Evolutionary conservation across 2,888 invertebrate genomes (phyloP).

Genomic region (Drosophila rubida): DNA sequence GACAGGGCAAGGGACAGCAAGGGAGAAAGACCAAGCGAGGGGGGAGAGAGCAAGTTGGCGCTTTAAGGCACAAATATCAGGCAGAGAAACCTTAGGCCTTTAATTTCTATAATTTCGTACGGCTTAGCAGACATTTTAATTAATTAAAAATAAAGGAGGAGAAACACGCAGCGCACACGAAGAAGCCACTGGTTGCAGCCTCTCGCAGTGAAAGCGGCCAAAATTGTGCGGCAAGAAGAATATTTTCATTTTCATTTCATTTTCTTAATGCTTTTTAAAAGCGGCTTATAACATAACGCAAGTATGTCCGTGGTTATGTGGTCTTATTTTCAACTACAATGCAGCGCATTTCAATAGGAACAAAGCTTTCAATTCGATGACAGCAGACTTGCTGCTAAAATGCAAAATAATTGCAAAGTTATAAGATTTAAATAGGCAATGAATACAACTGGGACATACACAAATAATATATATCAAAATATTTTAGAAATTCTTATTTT

Average conservation of each 20-base stretch:
- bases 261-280: slow-evolving; percentile 70
- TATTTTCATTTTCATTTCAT: slow-evolving; percentile 63
- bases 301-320: slow-evolving; percentile 24
- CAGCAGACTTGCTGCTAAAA: too few relatives aligned
- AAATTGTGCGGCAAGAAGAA: slow-evolving; percentile 37
- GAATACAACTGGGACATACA: too few relatives aligned
- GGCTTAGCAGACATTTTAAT: slow-evolving; percentile 61
- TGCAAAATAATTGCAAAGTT: too few relatives aligned
- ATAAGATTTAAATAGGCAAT: too few relatives aligned
- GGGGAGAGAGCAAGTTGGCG: slow-evolving; percentile 1
- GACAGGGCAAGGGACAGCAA: neutral
- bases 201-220: slow-evolving; percentile 39
- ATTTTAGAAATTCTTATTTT: too few relatives aligned
- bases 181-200: slow-evolving; percentile 19
- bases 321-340: slow-evolving; percentile 26
- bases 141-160: slow-evolving; percentile 56
- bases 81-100: slow-evolving; percentile 7
- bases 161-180: slow-evolving; percentile 5
- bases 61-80: slow-evolving; percentile 21
- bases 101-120: slow-evolving; percentile 33
- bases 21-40: neutral
- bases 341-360: slow-evolving; percentile 32
- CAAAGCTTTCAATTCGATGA: neutral
- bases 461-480: too few relatives aligned
- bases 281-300: slow-evolving; percentile 60